These are phyloP conservation scores for Palythoa grandiflora DNA, from an alignment of 92 coral and sea anemone species.

Conservation along the genomic window DNA sequence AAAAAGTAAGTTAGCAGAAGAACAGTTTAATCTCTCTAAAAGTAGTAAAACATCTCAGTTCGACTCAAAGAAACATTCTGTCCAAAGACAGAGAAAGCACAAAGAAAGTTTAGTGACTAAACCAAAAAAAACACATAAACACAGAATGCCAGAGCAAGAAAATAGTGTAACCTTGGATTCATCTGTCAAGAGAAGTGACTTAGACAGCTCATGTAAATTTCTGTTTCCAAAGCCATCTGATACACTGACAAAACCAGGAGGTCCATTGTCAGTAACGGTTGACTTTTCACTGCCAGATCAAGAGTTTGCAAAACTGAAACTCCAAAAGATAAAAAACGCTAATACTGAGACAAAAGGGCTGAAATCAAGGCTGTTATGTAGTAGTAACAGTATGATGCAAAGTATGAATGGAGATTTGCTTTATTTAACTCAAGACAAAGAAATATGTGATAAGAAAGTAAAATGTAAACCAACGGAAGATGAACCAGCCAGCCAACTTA, in stretches of 20 bases:
- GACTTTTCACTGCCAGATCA: constrained; percentile 89
- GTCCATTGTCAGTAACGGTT: constrained; percentile 61
- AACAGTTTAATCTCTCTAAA: background rate
- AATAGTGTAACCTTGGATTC: background rate
- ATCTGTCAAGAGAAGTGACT: background rate
- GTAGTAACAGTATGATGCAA: background rate
- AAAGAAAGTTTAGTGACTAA: background rate
- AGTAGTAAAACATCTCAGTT: background rate
- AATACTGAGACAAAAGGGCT: background rate
- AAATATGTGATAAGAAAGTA: background rate
- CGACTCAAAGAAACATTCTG: background rate
- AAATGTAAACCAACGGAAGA: background rate
- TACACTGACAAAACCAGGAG: constrained; percentile 66
- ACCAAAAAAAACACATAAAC: background rate
- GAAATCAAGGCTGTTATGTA: background rate
- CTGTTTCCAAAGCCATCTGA: constrained; percentile 72
- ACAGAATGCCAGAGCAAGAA: background rate
- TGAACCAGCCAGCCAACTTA: background rate
- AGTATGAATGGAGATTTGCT: background rate
- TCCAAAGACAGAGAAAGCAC: background rate
- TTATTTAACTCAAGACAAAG: background rate
- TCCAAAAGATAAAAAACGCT: constrained; percentile 69
- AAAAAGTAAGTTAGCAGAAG: background rate
- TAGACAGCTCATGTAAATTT: background rate
- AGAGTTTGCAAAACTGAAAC: constrained; percentile 86